Evolutionary conservation across 2,113 vertebrate species (phyloP), one percentile per base, ranked within the genome.

Genomic region (Archilochus colubris): DNA sequence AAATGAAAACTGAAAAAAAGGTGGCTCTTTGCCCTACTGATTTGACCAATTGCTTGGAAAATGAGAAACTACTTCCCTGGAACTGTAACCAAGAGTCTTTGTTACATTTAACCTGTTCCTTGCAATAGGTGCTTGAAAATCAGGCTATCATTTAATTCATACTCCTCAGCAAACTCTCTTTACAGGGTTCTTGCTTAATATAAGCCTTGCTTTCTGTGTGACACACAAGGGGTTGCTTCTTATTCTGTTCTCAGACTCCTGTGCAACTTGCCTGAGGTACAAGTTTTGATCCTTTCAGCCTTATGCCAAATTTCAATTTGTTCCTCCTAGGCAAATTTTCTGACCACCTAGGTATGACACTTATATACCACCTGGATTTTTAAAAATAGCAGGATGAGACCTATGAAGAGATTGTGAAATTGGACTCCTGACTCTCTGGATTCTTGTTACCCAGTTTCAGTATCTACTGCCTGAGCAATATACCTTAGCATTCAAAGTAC

Each of bases 281-380:
- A 63, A 63, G 22, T 66, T 48, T 86, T 40, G 74, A 69, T 94
- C 76, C 40, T 83, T 78, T 62, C 48, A 85, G 43, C 38, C 31
- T 67, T 36, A 31, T 3, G 46, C 16, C 3, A 2, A 46, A 63
- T 72, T 61, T 82, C 14, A 70, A 46, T 13, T 53, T 53, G 19
- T 76, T 78, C 53, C 36, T 62, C 23, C 51, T 38, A 57, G 44
- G 63, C 59, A 80, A 24, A 61, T 66, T 8, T 77, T 61, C 59
- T 82, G 59, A 63, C 24, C 19, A 63, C 28, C 23, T 57, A 12
- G 12, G 6, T 75, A 10, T 63, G 19, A 40, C 78, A 30, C 10
- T 25, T 40, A 28, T 63, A 72, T 22, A n/a, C 24, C 25, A 7
- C 5, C 24, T 81, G 10, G 7, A 11, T 59, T 36, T 74, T 77